phyloP scores from a whole-genome alignment of 2,797 vertebrate genomes.

The Eupleurogrammus muticus region DNA sequence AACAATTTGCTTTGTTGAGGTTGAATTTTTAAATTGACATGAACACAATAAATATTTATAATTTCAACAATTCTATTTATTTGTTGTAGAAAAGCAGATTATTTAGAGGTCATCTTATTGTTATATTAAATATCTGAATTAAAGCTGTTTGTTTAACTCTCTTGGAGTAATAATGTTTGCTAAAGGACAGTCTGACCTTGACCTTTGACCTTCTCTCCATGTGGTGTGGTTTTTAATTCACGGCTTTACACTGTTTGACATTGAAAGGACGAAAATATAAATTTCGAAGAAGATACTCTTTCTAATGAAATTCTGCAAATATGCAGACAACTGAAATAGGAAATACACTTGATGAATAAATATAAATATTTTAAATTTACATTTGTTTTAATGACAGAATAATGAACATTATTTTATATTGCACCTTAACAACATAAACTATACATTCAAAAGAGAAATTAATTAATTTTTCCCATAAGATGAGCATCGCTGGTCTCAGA shows the following conservation, averaged over 20 bases:
- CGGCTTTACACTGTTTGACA: not conserved
- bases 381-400: not conserved
- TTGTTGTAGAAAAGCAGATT: not conserved
- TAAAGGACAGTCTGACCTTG: constrained; percentile 1
- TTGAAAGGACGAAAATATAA: not conserved
- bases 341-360: not conserved
- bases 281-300: not conserved
- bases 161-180: not conserved
- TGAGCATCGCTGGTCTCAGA: not conserved
- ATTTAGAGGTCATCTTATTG: not conserved
- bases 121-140: not conserved
- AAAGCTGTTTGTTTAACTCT: not conserved
- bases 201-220: constrained; percentile 34
- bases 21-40: not conserved
- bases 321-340: not conserved
- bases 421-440: not conserved
- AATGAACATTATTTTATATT: not conserved
- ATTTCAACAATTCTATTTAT: not conserved
- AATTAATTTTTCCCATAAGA: constrained; percentile 7
- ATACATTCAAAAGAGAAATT: constrained; percentile 16
- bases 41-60: not conserved
- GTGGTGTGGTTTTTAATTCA: too few species aligned
- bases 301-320: not conserved
- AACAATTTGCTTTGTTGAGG: not conserved
- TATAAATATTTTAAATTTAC: not conserved